Conservation (phyloP, 1,140 invertebrate genomes). For the Drosophila pectinifera region DNA sequence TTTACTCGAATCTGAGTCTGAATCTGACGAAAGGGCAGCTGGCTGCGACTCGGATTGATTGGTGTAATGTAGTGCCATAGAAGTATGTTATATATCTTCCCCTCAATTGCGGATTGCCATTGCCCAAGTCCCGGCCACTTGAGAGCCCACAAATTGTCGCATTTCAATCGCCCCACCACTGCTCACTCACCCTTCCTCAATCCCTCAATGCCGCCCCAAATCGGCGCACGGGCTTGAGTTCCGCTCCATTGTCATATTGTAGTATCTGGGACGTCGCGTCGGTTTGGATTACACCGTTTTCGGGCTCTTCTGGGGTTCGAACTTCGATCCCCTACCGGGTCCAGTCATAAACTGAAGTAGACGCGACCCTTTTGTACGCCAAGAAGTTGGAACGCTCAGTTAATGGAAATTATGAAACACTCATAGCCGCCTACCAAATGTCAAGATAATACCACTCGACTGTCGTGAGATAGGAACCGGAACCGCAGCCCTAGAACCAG, state of each 20-base stretch:
- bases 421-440: conserved; percentile 5
- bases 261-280: conserved; percentile 32
- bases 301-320: conserved; percentile 1
- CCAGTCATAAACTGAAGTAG: conserved; percentile 34
- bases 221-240: conserved; percentile 51
- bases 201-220: conserved; percentile 64
- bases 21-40: conserved; percentile 79
- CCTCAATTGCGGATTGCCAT: conserved; percentile 41
- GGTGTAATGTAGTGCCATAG: conserved; percentile 52
- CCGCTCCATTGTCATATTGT: conserved; percentile 27
- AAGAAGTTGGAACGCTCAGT: conserved; percentile 23
- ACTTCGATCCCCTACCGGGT: conserved; percentile 21
- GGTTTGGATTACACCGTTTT: conserved; percentile 20
- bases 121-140: conserved; percentile 63
- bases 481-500: neutral
- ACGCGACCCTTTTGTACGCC: conserved; percentile 14
- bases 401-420: conserved; percentile 27
- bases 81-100: conserved; percentile 3
- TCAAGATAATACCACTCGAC: conserved; percentile 12
- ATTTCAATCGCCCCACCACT: conserved; percentile 66
- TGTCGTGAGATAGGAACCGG: neutral
- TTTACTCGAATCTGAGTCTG: conserved; percentile 75
- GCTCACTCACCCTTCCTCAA: conserved; percentile 19
- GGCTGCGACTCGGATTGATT: conserved; percentile 70
- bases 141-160: conserved; percentile 74